A percentile compares a stretch with the other conserved stretches of the same genome.
These are phyloP conservation scores for Ophioninae sp. DNA, from an alignment of 2,888 invertebrate species.

Conservation along the genomic window DNA sequence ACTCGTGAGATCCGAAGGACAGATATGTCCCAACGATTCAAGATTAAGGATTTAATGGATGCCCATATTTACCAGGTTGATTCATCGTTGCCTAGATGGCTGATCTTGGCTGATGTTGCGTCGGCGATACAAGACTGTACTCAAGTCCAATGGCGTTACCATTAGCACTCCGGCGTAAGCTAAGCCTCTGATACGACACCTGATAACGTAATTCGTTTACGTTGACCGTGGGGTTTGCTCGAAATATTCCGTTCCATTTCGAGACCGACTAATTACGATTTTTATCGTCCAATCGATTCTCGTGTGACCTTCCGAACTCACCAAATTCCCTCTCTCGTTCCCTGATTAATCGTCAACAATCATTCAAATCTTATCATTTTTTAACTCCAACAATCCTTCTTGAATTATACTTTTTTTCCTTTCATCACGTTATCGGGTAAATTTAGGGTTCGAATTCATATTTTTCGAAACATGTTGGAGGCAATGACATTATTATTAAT, in stretches of 20 bases:
- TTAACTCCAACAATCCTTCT: background rate
- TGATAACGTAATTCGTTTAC: slow-evolving; percentile 44
- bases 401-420: background rate
- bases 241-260: slow-evolving; percentile 10
- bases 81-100: slow-evolving; percentile 21
- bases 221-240: background rate
- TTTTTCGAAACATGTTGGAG: too few relatives aligned
- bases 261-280: slow-evolving; percentile 34
- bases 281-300: slow-evolving; percentile 24
- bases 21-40: slow-evolving; percentile 8
- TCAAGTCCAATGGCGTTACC: slow-evolving; percentile 1
- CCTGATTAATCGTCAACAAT: background rate
- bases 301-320: slow-evolving; percentile 19
- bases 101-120: slow-evolving; percentile 1
- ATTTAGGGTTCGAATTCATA: background rate
- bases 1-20: slow-evolving; percentile 9
- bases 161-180: slow-evolving; percentile 10
- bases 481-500: too few relatives aligned
- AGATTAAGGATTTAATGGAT: slow-evolving; percentile 25
- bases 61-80: slow-evolving; percentile 24
- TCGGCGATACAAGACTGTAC: slow-evolving; percentile 1
- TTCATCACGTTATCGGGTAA: background rate
- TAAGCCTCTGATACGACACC: slow-evolving; percentile 30
- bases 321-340: background rate
- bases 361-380: background rate